Base-by-base conservation (phyloP, 2,888 invertebrate genomes). In the Perdita meconis region DNA sequence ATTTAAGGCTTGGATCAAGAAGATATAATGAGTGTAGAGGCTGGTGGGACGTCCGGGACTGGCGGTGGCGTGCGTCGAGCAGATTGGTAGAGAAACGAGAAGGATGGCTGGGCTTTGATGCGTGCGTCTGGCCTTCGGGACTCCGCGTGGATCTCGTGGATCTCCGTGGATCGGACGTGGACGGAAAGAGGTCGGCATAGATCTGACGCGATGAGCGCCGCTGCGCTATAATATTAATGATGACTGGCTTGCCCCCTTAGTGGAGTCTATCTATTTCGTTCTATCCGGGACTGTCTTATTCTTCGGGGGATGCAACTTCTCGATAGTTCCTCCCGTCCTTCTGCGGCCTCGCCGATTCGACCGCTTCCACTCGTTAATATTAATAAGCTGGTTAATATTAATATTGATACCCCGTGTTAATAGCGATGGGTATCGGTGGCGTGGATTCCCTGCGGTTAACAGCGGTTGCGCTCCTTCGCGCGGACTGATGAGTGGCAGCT, bases 171-270 rank as follows among this genome's bases (percentile, higher is more conserved):
- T 83, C 84, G 68, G 79, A 78, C 80, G 77, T 77, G 85, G 85
- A 87, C 85, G 87, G 86, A 87, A 87, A 88, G 88, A 88, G 88
- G 88, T 88, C 90, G 90, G 89, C 89, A 88, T 89, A 90, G 90
- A 90, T 90, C 90, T 90, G 90, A 90, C 88, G 90, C 87, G 89
- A 89, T 86, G 89, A 86, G 85, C 89, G 86, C 82, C 88, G 86
- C 84, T 85, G 87, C 82, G 85, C 85, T 86, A 81, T 89, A 89
- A 90, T 90, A 91, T 91, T 91, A 90, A 91, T 90, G 90, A 91
- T 90, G 87, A 87, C 89, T 88, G 78, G 87, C 81, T 79, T 63
- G 73, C 69, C 78, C 76, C 79, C 73, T 66, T 77, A 78, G 76
- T 77, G 61, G 61, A 82, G 80, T 77, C 84, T 80, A 82, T 84